Base-by-base conservation (phyloP, 2,797 vertebrate genomes). In the Lophius americanus region DNA sequence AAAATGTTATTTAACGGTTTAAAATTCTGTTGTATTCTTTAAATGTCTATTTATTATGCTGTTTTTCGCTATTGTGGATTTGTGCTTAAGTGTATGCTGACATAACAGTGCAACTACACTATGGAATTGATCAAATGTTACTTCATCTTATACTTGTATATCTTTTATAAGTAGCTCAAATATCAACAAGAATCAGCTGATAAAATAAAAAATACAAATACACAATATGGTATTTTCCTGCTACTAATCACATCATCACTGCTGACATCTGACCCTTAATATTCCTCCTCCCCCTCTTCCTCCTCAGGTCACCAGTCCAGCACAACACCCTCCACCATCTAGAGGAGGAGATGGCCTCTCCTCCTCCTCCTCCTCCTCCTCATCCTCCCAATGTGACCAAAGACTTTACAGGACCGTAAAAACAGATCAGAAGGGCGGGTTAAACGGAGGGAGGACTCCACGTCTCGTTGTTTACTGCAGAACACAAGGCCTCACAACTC, bases 331-430 rank as follows among this genome's bases (percentile, higher is more conserved):
- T 78, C 61, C n/a, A 67, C 57, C 6, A 66, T 61, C 50, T 51
- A 48, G 57, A 54, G 66, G 75, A 81, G 59, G 46, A 68, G 46
- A 78, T 73, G 41, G 70, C 71, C 42, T 75, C 76, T 60, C 52
- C 70, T 89, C 75, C 87, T 65, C 68, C 70, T 89, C 75, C 87
- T 65, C 68, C 23, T 23, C 23, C 23, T 23, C 23, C 70, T 89
- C 75, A 87, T 65, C 68, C 68, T 80, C 55, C 32, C 39, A 60
- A 75, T 81, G 84, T 80, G 89, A 84, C 84, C 93, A 82, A 90
- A 69, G 85, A 79, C 89, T 92, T 89, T 88, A 92, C 76, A 71
- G 79, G 85, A 91, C 80, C 50, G 37, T 90, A 89, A 92, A 81
- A 86, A 51, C 23, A 23, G 23, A 23, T 23, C 2, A 23, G 3